Evolutionary conservation across 2,113 vertebrate species (phyloP), one percentile per base, ranked within the genome.

Genomic region (Panurus biarmicus): DNA sequence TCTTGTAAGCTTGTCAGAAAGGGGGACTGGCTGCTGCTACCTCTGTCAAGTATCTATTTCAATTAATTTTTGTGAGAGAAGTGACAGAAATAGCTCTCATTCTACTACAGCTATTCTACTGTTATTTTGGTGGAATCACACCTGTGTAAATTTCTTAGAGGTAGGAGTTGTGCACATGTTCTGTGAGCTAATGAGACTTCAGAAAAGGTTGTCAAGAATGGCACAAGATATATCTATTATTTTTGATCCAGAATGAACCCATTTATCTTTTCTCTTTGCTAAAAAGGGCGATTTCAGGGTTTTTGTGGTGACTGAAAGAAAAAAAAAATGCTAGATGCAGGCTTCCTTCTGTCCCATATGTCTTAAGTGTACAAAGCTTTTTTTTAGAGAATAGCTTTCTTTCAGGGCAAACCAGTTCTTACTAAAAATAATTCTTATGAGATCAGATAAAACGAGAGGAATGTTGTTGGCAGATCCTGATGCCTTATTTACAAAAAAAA

Each of bases 371-470:
- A 89, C 70, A 93, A 93, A 94, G 95, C 89, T 95, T 95, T 96
- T 96, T 97, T 97, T 92, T 91, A 95, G 92, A 95, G 94, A 89
- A 94, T 88, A 89, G 73, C 89, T 95, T 95, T 95, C 89, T 96
- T 96, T 96, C 85, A 95, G 93, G 90, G 89, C 96, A 96, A 94
- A 96, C 91, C 85, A 77, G 82, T 77, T 84, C 92, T 94, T 96
- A 86, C 95, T 96, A 94, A 96, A 97, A 97, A 95, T 97, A 97
- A 88, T 93, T 87, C 90, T 81, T 94, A 93, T 87, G 92, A 91
- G 85, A 96, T 96, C 92, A 96, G 92, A 93, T 76, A 85, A 95
- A 93, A 80, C 48, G 71, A 78, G 84, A 97, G 93, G 94, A 96
- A 93, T 87, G 75, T 50, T 91, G 72, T 90, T 87, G 84, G 86